These are phyloP conservation scores for Zoroaster sp. DNA, from an alignment of 53 echinoderm and acorn worm genomes.

Conservation along the genomic window DNA sequence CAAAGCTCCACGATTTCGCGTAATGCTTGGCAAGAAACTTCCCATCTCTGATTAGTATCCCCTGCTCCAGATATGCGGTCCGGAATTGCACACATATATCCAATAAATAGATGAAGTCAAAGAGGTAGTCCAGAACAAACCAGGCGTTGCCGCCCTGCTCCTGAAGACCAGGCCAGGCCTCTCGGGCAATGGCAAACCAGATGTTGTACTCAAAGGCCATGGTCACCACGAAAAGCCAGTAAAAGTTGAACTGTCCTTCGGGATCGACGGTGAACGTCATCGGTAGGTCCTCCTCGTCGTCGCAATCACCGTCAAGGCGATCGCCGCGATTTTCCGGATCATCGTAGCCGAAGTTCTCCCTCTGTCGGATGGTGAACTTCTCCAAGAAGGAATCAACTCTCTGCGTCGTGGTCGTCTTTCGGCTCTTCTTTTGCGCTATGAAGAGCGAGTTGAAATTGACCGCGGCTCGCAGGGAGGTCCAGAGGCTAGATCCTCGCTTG, in stretches of 20 bases:
- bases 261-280: constrained; percentile 59
- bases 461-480: constrained; percentile 78
- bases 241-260: constrained; percentile 76
- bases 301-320: not conserved
- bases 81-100: constrained; percentile 86
- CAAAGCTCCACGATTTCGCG: constrained; percentile 53
- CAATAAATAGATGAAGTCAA: constrained; percentile 77
- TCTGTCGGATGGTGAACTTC: constrained; percentile 78
- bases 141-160: constrained; percentile 45
- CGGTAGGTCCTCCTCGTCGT: constrained; percentile 20
- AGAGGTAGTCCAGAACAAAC: constrained; percentile 89
- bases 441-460: constrained; percentile 49
- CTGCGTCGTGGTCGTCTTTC: constrained; percentile 52
- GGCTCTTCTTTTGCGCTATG: constrained; percentile 31
- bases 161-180: constrained; percentile 92
- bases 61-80: constrained; percentile 82
- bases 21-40: constrained; percentile 70
- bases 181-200: constrained; percentile 87
- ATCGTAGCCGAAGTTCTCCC: constrained; percentile 36
- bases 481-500: constrained; percentile 31
- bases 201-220: constrained; percentile 81
- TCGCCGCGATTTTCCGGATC: not conserved
- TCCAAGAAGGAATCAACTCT: constrained; percentile 85
- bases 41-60: constrained; percentile 68
- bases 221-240: constrained; percentile 78